Evolutionary conservation across 1,140 invertebrate species (phyloP), one percentile per base, ranked within the genome.

Genomic region (Drosophila saltans): DNA sequence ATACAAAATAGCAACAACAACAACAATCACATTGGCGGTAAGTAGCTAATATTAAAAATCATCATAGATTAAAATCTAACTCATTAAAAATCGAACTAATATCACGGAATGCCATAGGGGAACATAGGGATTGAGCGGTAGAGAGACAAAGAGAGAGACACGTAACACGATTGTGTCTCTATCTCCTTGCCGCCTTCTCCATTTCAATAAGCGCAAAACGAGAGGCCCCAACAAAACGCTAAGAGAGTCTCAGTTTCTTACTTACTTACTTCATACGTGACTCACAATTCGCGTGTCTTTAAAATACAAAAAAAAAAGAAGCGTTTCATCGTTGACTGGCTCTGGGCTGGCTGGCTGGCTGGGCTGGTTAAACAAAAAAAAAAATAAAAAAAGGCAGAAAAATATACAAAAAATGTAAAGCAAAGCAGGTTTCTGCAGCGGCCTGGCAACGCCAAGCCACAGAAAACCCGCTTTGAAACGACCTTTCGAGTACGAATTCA

Each of bases 21-120:
- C 45, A 43, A 43, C 61, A 88, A 83, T 89, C 93, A 93, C 56
- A 91, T 92, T 71, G 93, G 93, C 91, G 93, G 94, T 94, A 93
- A 90, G 93, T 93, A 59, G 9, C 21, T 57, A 39, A 58, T 9
- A 26, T 24, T 8, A 7, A 48, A 24, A 48, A 16, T 16, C 16
- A 16, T 36, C 3, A 6, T 36, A 36, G 3, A 36, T 36, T 7
- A 36, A 36, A 36, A 36, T 4, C 33, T 36, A 36, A 52, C 3
- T 43, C 41, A 43, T 43, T 43, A n/a, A 16, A 43, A 43, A 43
- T 26, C 45, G 9, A 52, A 52, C 7, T 52, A 52, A 52, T 26
- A 21, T 52, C 45, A 5, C 21, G 16, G 16, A 62, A 41, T 43
- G 39, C 61, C 26, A 26, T 30, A 45, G 3, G 28, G 41, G 41